These are phyloP conservation scores for Champsocephalus gunnari DNA, from an alignment of 2,797 vertebrate species.

Conservation along the genomic window DNA sequence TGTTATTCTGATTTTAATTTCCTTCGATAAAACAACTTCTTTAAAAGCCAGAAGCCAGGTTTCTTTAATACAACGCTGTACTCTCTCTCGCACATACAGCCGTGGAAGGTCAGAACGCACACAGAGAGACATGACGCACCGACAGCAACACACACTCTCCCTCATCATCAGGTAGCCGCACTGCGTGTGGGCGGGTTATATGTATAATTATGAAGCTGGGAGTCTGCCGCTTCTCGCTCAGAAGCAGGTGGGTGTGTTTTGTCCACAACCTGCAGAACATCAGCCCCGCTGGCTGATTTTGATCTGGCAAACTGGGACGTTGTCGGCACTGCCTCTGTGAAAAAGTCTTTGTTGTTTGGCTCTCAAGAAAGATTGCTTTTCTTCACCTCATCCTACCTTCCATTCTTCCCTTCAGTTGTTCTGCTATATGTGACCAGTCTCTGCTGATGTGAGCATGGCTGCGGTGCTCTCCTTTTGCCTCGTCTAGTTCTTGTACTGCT, in stretches of 20 bases:
- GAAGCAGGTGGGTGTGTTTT: slow-evolving; percentile 76
- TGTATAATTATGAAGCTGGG: slow-evolving; percentile 77
- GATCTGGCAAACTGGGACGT: slow-evolving; percentile 53
- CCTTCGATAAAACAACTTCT: slow-evolving; percentile 49
- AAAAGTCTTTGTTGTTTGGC: slow-evolving; percentile 46
- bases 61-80: slow-evolving; percentile 75
- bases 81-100: slow-evolving; percentile 75
- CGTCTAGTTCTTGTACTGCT: background rate
- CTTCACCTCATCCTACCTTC: background rate
- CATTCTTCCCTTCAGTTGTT: background rate
- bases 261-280: slow-evolving; percentile 65
- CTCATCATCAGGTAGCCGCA: slow-evolving; percentile 79
- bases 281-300: slow-evolving; percentile 60
- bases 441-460: slow-evolving; percentile 29
- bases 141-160: slow-evolving; percentile 53
- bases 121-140: slow-evolving; percentile 49
- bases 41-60: slow-evolving; percentile 72
- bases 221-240: slow-evolving; percentile 75
- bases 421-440: background rate
- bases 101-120: slow-evolving; percentile 62
- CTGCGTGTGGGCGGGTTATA: slow-evolving; percentile 74
- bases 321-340: slow-evolving; percentile 71
- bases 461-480: slow-evolving; percentile 13
- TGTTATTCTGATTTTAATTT: slow-evolving; percentile 54
- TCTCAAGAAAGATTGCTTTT: slow-evolving; percentile 26